phyloP scores from a whole-genome alignment of 2,113 vertebrate species.

The Phyllostomus discolor region DNA sequence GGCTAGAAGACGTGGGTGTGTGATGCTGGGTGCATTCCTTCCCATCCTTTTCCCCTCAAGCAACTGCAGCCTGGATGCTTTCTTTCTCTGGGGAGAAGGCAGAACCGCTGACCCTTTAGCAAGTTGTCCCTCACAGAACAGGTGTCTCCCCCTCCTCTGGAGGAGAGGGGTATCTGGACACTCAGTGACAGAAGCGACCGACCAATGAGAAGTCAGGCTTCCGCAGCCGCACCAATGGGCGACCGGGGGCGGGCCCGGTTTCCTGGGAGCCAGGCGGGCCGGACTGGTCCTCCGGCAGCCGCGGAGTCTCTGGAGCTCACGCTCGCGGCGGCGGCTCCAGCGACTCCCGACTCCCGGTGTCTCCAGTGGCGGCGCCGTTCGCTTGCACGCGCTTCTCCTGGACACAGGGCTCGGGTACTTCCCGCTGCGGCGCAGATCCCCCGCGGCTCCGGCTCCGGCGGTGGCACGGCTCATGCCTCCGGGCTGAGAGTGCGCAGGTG shows the following conservation, averaged over 20 bases:
- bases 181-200: conserved; percentile 53
- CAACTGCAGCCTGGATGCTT: conserved; percentile 50
- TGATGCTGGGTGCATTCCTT: neutral
- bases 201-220: conserved; percentile 66
- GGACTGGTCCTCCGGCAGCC: conserved; percentile 31
- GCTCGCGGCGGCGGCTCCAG: neutral
- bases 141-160: conserved; percentile 70
- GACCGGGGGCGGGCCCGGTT: conserved; percentile 50
- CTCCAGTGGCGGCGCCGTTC: conserved; percentile 1
- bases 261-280: conserved; percentile 49
- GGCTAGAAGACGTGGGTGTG: neutral
- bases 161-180: conserved; percentile 50
- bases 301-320: neutral
- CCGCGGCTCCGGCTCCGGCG: neutral
- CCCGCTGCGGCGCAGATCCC: conserved; percentile 16
- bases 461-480: conserved; percentile 20
- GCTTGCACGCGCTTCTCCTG: neutral
- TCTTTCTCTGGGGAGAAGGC: neutral
- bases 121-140: conserved; percentile 72
- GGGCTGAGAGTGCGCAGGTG: conserved; percentile 40
- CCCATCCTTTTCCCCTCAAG: conserved; percentile 14
- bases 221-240: conserved; percentile 53
- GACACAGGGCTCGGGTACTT: neutral
- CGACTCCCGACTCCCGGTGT: neutral
- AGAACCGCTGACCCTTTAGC: conserved; percentile 62